Conservation (phyloP, 2,888 invertebrate species). For the Oegoconia quadripuncta region DNA sequence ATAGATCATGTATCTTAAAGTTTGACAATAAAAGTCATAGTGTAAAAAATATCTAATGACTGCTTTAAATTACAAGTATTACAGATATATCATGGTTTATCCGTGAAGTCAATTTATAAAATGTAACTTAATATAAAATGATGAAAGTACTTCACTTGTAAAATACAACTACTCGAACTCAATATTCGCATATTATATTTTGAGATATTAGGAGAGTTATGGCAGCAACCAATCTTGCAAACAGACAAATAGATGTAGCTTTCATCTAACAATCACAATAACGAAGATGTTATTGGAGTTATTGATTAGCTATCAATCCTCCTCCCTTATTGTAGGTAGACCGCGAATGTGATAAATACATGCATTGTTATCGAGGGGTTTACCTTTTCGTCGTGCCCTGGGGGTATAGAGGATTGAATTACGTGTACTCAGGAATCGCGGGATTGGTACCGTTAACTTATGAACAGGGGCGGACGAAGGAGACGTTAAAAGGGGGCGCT, state of each 20-base stretch:
- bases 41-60: no score
- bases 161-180: no score
- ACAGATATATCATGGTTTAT: no score
- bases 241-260: neutral
- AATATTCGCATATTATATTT: no score
- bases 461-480: slow-evolving; percentile 10
- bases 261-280: neutral
- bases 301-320: slow-evolving; percentile 13
- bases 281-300: slow-evolving; percentile 24
- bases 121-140: no score
- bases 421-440: slow-evolving; percentile 24
- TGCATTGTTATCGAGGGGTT: slow-evolving; percentile 29
- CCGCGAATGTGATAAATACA: slow-evolving; percentile 25
- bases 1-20: no score
- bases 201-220: no score
- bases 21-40: no score
- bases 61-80: no score
- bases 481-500: neutral
- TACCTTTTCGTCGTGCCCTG: slow-evolving; percentile 31
- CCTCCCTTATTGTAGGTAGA: neutral
- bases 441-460: slow-evolving; percentile 25
- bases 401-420: slow-evolving; percentile 46
- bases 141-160: no score
- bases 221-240: no score
- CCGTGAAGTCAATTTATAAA: no score